Percentiles rank a stretch among this genome's conserved stretches.
These are phyloP conservation scores for Cyprinus carpio DNA, from an alignment of 2,113 vertebrate genomes.

Conservation along the genomic window DNA sequence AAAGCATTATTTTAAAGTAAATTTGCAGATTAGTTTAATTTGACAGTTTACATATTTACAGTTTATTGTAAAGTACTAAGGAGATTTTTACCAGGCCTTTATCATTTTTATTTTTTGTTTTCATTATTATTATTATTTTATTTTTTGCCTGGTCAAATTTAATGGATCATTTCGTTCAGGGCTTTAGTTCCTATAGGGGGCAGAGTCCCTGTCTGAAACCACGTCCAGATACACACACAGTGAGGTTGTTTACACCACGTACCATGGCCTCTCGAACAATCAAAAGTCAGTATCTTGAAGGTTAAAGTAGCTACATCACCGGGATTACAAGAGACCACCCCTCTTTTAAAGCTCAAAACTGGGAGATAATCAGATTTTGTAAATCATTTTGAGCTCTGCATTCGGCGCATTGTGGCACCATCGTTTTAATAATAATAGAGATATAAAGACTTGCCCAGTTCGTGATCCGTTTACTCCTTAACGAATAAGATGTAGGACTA, in stretches of 20 bases:
- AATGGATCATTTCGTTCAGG: background rate
- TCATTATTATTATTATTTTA: too few relatives aligned
- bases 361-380: background rate
- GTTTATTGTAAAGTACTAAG: background rate
- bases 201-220: slow-evolving; percentile 61
- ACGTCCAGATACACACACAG: background rate
- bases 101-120: too few relatives aligned
- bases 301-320: background rate
- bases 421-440: background rate
- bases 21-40: background rate
- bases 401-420: background rate
- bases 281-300: background rate
- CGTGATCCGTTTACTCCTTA: slow-evolving; percentile 13
- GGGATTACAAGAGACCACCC: background rate
- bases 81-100: background rate
- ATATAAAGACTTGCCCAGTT: background rate
- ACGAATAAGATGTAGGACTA: slow-evolving; percentile 19
- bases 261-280: background rate
- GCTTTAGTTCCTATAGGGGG: slow-evolving; percentile 65
- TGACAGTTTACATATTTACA: background rate
- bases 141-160: background rate
- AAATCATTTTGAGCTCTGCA: background rate
- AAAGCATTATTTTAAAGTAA: background rate
- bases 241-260: background rate
- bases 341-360: background rate